These are phyloP conservation scores for Oncorhynchus clarkii DNA, from an alignment of 2,113 vertebrate genomes.

Conservation along the genomic window DNA sequence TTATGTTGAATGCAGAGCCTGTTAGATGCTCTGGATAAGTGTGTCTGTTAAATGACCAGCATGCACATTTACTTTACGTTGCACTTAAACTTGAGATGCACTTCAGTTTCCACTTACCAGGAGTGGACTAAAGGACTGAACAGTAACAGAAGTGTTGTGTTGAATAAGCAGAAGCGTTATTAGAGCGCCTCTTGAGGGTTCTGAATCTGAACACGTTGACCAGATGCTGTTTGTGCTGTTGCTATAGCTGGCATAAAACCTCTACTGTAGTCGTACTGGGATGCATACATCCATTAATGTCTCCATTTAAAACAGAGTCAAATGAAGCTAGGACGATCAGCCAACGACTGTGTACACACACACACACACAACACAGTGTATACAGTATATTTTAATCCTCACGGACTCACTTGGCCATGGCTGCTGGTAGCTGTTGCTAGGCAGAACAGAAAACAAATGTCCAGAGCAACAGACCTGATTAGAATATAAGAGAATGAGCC, in stretches of 20 bases:
- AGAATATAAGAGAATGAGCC: not conserved
- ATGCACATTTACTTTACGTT: no score
- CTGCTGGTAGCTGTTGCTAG: constrained; percentile 23
- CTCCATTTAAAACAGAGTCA: constrained; percentile 23
- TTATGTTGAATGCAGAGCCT: no score
- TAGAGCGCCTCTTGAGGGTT: not conserved
- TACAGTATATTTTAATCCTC: constrained; percentile 25
- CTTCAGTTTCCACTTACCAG: no score
- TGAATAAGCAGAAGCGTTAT: not conserved
- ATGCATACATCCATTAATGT: constrained; percentile 22
- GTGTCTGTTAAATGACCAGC: no score
- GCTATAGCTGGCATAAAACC: constrained; percentile 17
- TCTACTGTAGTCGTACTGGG: constrained; percentile 19
- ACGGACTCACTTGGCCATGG: constrained; percentile 7
- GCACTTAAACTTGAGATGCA: no score
- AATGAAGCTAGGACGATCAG: constrained; percentile 13
- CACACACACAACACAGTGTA: not conserved
- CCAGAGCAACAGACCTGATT: not conserved
- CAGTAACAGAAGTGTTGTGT: not conserved
- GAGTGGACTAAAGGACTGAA: not conserved
- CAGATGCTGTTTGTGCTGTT: constrained; percentile 18
- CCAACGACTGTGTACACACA: constrained; percentile 10
- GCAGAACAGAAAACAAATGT: constrained; percentile 13
- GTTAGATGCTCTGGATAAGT: no score
- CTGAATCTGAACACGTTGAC: constrained; percentile 10